Base-by-base conservation (phyloP, 2,113 vertebrate genomes). In the Micromys minutus region DNA sequence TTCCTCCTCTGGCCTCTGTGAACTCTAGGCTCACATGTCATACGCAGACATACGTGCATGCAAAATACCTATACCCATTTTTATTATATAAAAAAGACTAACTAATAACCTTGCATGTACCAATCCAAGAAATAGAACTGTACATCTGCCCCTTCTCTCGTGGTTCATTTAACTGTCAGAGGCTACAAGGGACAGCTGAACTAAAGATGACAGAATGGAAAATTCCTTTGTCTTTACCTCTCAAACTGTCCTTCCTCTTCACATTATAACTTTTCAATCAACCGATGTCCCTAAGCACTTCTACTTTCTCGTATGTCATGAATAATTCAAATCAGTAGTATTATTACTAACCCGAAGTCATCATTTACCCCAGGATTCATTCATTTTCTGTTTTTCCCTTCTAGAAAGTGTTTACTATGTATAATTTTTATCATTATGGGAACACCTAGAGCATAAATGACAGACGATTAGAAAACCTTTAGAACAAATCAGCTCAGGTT, bases 291-390 rank as follows among this genome's bases (percentile, higher is more conserved):
- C 94, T 91, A 90, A 91, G 75, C 63, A 89, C 45, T 83, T 87
- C 47, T 89, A 94, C 91, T 95, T 42, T 93, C 39, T 26, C 93
- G 87, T 95, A 87, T 31, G 26, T 74, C 92, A 95, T 97, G 93
- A 98, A 97, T 96, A 96, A 96, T 95, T 95, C 93, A 96, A 92
- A 84, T 31, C 83, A 86, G 95, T 97, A 96, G 50, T 45, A 63
- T 67, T 84, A 88, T 65, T 93, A 94, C 95, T 76, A 94, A 87
- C 74, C 89, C 94, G 59, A 96, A 95, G 69, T 97, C 94, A 97
- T 87, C 94, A 87, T 50, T 94, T 95, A 92, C 39, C 79, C 85
- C 92, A 92, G 74, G 24, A 91, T 91, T 96, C 76, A 89, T 89
- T 88, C 26, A 75, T 94, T 96, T 93, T 94, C 55, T 94, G 95